Base-by-base conservation (phyloP, 2,888 invertebrate species). In the Glaucopsyche alexis region DNA sequence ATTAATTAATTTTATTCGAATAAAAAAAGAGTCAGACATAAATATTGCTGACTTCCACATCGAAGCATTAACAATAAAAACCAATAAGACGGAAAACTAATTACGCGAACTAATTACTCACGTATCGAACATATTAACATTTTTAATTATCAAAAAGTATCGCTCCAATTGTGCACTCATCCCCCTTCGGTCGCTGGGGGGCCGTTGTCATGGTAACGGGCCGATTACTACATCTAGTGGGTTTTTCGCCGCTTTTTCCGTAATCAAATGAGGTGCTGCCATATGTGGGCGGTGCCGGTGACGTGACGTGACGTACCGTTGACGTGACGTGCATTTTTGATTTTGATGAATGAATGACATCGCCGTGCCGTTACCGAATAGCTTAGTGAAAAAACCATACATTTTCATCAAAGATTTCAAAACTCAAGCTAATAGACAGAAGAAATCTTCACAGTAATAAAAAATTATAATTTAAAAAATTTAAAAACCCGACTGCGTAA, bases 171-270 rank as follows among this genome's bases (percentile, higher is more conserved):
- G 11, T 72, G 67, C 72, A 72, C 55, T 71, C 69, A 16, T 42
- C 71, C 49, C 75, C 76, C 75, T 79, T 75, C 83, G 82, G 84
- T 83, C 85, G 83, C 66, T 84, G 83, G 85, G 88, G 91, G 55
- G 11, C 11, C 60, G 92, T 91, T 84, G 90, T 82, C 82, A 91
- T 91, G 86, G 88, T 80, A 80, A 93, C 92, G 83, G 83, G 83
- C 83, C 91, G 91, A 92, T 92, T 91, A 91, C 91, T 91, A 91
- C 92, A 91, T 90, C 89, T 88, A 88, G 90, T 87, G 91, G 91
- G 92, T 93, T 93, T 92, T 92, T 93, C 92, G 91, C 84, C 88
- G 90, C 91, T 93, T 92, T 93, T 93, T 93, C 91, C 90, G 92
- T 93, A 93, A 92, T 92, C 91, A 93, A 93, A 92, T 93, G 93